Conservation (phyloP, 2,797 vertebrate species). For the Darevskia mixta region DNA sequence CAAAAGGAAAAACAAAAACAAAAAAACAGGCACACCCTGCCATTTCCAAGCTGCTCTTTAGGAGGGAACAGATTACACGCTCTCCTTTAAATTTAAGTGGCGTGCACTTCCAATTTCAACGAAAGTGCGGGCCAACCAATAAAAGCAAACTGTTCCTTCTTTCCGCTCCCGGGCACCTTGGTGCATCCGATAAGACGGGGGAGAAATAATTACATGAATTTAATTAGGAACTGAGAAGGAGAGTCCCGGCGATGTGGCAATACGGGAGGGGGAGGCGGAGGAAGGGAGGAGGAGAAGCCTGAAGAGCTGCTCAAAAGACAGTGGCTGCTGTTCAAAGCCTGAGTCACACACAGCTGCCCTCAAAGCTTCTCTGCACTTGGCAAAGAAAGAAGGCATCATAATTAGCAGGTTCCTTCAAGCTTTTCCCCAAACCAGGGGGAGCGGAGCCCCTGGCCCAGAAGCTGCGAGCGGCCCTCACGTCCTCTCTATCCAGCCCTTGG, state of each 20-base stretch:
- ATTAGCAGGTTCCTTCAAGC: slow-evolving; percentile 42
- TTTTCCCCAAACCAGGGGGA: neutral
- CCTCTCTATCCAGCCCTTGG: no score
- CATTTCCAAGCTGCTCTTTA: neutral
- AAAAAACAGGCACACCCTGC: no score
- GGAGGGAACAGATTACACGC: neutral
- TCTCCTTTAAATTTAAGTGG: neutral
- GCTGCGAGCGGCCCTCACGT: no score
- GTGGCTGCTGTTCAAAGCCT: neutral
- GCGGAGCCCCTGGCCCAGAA: neutral
- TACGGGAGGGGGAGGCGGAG: neutral
- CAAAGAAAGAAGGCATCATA: neutral
- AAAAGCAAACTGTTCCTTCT: neutral
- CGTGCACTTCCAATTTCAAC: neutral
- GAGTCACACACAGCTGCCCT: accelerated
- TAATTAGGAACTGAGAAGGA: slow-evolving; percentile 34
- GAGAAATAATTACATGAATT: neutral
- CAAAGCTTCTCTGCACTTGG: neutral
- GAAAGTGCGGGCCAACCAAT: accelerated
- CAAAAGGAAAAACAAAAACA: neutral
- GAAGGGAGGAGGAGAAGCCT: neutral
- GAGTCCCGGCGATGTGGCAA: neutral
- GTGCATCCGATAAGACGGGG: neutral
- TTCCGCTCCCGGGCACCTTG: neutral
- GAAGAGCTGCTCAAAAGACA: neutral